Percentiles rank a stretch among this genome's conserved stretches.
Conservation (phyloP, 2,797 vertebrate species). For the Fundulus diaphanus region DNA sequence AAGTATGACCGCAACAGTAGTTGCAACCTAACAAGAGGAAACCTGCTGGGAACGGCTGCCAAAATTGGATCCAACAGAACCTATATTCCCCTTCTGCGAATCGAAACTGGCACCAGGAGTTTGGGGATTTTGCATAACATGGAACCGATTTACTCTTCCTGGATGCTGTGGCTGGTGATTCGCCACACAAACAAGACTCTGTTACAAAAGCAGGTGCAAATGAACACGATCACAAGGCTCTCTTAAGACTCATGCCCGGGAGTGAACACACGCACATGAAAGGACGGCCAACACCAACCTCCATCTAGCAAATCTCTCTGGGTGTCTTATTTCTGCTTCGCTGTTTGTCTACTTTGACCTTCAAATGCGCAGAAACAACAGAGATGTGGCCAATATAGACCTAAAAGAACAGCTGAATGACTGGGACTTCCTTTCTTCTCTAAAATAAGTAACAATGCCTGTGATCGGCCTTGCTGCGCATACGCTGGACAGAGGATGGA, state of each 20-base stretch:
- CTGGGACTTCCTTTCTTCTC: not conserved
- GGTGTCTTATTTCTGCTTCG: constrained; percentile 16
- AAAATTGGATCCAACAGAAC: constrained; percentile 12
- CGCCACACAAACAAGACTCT: constrained; percentile 26
- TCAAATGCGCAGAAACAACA: constrained; percentile 11
- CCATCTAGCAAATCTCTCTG: constrained; percentile 18
- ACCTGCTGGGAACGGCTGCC: not conserved
- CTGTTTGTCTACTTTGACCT: constrained; percentile 10
- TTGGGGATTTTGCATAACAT: not conserved
- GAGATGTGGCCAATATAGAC: constrained; percentile 1
- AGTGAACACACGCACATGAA: constrained; percentile 50
- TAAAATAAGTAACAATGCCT: not conserved
- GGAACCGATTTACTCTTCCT: constrained; percentile 4
- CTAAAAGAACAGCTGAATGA: not conserved
- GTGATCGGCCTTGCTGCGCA: not conserved
- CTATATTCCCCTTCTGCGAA: not conserved
- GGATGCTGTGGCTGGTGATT: not conserved
- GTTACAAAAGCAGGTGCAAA: constrained; percentile 31
- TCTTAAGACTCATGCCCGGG: constrained; percentile 57
- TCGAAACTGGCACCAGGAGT: not conserved
- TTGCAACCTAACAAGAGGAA: constrained; percentile 32
- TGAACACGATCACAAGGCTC: constrained; percentile 60
- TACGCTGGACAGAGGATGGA: not conserved
- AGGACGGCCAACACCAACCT: constrained; percentile 16
- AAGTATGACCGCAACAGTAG: constrained; percentile 26